A percentile compares a stretch with the other conserved stretches of the same genome.
Conservation (phyloP, 2,888 invertebrate species). For the Frankliniella intonsa region DNA sequence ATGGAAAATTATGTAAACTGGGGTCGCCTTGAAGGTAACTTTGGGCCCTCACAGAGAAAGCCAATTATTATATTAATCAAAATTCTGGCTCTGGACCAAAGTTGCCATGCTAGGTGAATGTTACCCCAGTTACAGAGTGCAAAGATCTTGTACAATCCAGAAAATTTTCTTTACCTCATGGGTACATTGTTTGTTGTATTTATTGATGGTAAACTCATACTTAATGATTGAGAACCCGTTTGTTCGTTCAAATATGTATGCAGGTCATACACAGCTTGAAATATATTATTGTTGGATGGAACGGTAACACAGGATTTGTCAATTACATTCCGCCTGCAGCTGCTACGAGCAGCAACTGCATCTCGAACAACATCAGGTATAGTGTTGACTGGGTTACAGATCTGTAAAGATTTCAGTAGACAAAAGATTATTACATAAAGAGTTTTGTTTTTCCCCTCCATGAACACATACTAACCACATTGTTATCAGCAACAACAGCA, state of each 20-base stretch:
- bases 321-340: conserved; percentile 40
- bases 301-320: background rate
- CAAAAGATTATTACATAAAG: background rate
- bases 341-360: conserved; percentile 42
- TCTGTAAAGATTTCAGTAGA: background rate
- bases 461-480: background rate
- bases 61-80: background rate
- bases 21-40: background rate
- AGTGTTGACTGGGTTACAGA: background rate
- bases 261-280: conserved; percentile 12
- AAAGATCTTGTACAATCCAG: background rate
- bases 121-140: no score
- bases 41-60: no score
- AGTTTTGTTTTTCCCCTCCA: no score
- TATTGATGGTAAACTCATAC: background rate
- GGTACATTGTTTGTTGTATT: conserved; percentile 4
- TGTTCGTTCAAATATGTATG: background rate
- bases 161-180: background rate
- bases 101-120: background rate
- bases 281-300: background rate
- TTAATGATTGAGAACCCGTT: background rate
- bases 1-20: background rate
- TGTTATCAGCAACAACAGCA: conserved; percentile 8
- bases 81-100: background rate
- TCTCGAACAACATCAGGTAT: conserved; percentile 49